Percentiles rank a stretch among this genome's conserved stretches.
Conservation (phyloP, 2,888 invertebrate species). For the Protodeltote pygarga region DNA sequence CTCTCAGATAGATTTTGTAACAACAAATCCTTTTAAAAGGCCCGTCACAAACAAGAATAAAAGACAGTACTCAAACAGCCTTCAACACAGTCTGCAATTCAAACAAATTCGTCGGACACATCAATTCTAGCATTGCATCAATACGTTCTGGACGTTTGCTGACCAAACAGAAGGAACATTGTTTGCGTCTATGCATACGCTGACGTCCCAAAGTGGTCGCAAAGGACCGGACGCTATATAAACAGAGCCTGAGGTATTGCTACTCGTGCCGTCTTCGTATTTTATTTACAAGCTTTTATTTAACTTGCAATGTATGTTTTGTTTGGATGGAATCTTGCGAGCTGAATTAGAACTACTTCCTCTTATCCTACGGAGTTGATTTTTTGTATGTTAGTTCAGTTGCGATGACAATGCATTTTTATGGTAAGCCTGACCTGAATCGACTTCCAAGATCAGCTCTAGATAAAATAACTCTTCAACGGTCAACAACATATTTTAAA, state of each 20-base stretch:
- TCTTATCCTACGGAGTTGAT: no score
- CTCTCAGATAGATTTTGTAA: neutral
- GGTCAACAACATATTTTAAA: no score
- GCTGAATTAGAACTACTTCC: no score
- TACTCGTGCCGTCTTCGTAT: neutral
- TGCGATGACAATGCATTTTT: no score
- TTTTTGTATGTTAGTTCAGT: no score
- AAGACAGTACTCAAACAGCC: constrained; percentile 4
- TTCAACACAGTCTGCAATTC: constrained; percentile 7
- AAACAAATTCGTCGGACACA: constrained; percentile 17
- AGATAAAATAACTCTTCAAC: no score
- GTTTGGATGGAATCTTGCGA: no score
- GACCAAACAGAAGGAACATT: constrained; percentile 17
- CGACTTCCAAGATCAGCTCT: no score
- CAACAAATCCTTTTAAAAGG: constrained; percentile 6
- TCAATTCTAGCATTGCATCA: constrained; percentile 14
- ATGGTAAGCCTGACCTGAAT: no score
- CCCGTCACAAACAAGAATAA: no score
- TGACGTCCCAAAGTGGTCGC: constrained; percentile 13
- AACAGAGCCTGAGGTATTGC: constrained; percentile 22
- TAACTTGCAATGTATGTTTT: no score
- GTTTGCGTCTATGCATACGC: constrained; percentile 15
- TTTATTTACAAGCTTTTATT: no score
- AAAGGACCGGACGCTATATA: constrained; percentile 16
- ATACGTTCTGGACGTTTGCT: constrained; percentile 18